Evolutionary conservation across 1,140 invertebrate species (phyloP), one percentile per base, ranked within the genome.

Genomic region (Tetramorium parvispinum): DNA sequence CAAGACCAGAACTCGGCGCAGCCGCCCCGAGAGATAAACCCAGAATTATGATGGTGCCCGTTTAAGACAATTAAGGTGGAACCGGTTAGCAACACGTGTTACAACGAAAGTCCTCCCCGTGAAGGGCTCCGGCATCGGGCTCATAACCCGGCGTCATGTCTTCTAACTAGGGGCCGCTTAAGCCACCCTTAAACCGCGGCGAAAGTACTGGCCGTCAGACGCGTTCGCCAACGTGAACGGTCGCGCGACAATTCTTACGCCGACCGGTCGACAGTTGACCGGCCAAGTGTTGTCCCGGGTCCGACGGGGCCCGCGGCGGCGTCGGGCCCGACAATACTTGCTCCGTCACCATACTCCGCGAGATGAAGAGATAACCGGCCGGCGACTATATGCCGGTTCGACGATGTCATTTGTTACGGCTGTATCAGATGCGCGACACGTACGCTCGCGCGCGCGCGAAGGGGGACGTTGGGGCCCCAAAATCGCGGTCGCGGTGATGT

Each of bases 391-490:
- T 66, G 90, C 87, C 91, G 87, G 92, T 93, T 94, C 90, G 92
- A 92, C 93, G 93, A 94, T 93, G 93, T 93, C 93, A 94, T 94
- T 94, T 93, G 92, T 94, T 94, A 94, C 87, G 86, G 88, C 86
- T 92, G 49, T 91, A 94, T 94, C 93, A 93, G 93, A 94, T 94
- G 91, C 89, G 88, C 91, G 88, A 86, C 85, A 90, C 87, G 88
- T 91, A 91, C 91, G 75, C 78, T 79, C 46, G 65, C 27, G 61
- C 76, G 85, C 71, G 82, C n/a, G 55, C n/a, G 1, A 4, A 32
- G 32, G 86, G 78, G 82, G 79, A 46, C 82, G 63, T 37, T 66
- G 49, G 46, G 68, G 11, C 32, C 55, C 55, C 53, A 3, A 46
- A 75, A 65, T 75, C 79, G 59, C 82, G 79, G 86, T 65, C 77